Base-by-base conservation (phyloP, 2,888 invertebrate genomes). In the Neocrepidodera transversa region DNA sequence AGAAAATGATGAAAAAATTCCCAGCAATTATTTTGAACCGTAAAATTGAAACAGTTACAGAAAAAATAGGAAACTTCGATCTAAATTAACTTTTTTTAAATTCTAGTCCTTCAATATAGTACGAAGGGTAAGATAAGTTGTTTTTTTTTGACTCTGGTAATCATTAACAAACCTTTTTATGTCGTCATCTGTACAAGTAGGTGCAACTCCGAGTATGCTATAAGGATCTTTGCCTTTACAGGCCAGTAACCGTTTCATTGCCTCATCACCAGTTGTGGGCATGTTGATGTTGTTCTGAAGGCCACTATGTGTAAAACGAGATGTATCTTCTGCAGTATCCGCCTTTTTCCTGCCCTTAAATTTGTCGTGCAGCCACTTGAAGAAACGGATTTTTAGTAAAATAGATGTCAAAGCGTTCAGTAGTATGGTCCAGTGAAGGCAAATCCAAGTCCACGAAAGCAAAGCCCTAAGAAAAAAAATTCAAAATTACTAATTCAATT, bases 141-240 rank as follows among this genome's bases (percentile, higher is more conserved):
- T 23, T 3, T 23, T 5, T 23, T 23, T 23, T 23, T 5, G 23
- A 6, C 23, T 23, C 23, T 6, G 6, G 23, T 23, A 5, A 6
- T 23, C 3, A 10, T 10, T 20, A 8, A 36, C 16, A 20, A 26
- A 58, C 61, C 92, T 90, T 76, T 94, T 93, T 71, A 97, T 94
- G 74, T 96, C 95, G 68, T 96, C 95, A 76, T 96, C 96, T 10
- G 91, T 87, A 77, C 95, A 94, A 60, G 91, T 89, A 47, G 90
- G 88, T 47, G 91, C 89, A 2, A 97, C 92, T 28, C 97, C 79
- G 42, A 80, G 66, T 61, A 79, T 79, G 58, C 92, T 95, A 76
- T 96, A 97, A 2, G 97, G 95, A 82, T 97, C 96, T 80, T 96
- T 95, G 66, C 95, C 96, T 83, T 94, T 94, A 78, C 95, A 95